Evolutionary conservation across 2,888 invertebrate species (phyloP), one percentile per base, ranked within the genome.

Genomic region (Drosophila ezoana): DNA sequence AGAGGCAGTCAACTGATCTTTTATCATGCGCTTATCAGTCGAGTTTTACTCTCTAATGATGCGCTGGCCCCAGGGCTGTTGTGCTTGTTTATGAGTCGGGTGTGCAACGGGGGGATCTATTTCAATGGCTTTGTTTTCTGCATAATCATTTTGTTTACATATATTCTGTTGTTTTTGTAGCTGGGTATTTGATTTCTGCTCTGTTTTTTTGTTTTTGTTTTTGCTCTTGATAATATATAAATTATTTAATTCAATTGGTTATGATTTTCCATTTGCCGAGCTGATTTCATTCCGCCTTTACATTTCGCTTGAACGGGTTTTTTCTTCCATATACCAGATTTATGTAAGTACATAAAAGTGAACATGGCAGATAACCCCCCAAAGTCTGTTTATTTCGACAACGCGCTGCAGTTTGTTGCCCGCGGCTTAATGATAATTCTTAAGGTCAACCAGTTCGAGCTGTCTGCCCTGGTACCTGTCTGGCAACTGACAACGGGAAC

Each of bases 111-210:
- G 40, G 54, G 37, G 43, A 37, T 51, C 33, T 63, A 56, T 67
- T 67, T 67, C 51, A 65, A 52, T 52, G 60, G 56, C 67, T 77
- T 79, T 84, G 84, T 81, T 70, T 79, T 81, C 87, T 81, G 87
- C 70, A 76, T 79, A 88, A 85, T 85, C 81, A 88, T 85, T 85
- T 65, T 85, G 85, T 88, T 85, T 86, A 88, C 84, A 80, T 60
- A 63, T 60, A 64, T 68, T 56, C 58, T 61, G 35, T 70, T 77
- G 52, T 54, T 59, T 20, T 45, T 58, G 44, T 67, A 35, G 33
- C 20, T 16, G 23, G 11, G 38, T 28, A 40, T 60, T 51, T 53
- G 45, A 16, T 61, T 40, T 52, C 20, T 20, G 20, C 20, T 20
- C 20, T 23, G 23, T 5, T 23, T 23, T 23, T 23, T 23, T 20